Percentiles rank a stretch among this genome's conserved stretches.
These are phyloP conservation scores for Danio choprae DNA, from an alignment of 2,797 vertebrate species.

Conservation along the genomic window DNA sequence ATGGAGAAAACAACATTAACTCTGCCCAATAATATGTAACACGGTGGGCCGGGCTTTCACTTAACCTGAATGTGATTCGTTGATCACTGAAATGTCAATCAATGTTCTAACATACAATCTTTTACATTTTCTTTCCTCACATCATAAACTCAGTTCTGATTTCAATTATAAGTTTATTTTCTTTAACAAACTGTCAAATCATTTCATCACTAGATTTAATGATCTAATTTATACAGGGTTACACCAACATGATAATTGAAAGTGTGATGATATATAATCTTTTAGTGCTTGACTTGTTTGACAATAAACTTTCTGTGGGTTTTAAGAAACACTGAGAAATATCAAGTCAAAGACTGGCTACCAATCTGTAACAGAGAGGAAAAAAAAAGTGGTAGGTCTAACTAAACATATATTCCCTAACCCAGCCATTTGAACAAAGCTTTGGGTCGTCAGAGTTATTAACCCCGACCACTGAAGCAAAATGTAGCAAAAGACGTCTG, in stretches of 20 bases:
- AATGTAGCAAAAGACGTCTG: constrained; percentile 63
- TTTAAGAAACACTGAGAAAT: background rate
- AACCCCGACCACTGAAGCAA: constrained; percentile 49
- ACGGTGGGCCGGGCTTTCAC: too few species aligned
- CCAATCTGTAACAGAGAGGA: background rate
- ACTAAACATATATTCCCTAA: background rate
- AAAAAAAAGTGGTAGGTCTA: background rate
- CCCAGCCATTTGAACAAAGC: constrained; percentile 38
- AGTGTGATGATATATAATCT: background rate
- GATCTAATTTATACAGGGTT: too few species aligned
- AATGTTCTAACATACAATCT: too few species aligned
- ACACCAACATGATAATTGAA: background rate
- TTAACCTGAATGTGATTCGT: too few species aligned
- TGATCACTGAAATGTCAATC: too few species aligned
- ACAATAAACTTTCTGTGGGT: background rate
- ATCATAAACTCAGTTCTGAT: too few species aligned
- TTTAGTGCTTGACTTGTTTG: background rate
- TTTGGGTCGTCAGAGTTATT: constrained; percentile 60
- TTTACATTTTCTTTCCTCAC: too few species aligned
- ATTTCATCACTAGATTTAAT: too few species aligned
- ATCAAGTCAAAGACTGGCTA: constrained; percentile 7
- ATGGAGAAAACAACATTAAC: too few species aligned
- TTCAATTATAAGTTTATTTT: too few species aligned
- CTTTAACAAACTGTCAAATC: too few species aligned
- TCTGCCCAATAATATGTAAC: too few species aligned